phyloP scores from a whole-genome alignment of 2,113 vertebrate genomes.

The Salminus brasiliensis region DNA sequence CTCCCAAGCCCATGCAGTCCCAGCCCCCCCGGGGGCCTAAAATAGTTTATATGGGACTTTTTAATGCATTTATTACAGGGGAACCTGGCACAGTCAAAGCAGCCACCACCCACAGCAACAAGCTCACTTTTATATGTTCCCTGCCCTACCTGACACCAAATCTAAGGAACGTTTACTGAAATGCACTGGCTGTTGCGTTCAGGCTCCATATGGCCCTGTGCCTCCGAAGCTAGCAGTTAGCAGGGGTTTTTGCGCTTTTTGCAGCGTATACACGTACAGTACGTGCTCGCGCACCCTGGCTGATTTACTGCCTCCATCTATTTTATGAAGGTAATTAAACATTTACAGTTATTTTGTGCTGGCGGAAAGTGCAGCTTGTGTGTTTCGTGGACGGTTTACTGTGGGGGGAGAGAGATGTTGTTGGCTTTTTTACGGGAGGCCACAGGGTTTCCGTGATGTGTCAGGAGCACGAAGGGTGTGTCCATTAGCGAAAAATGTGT shows the following conservation, averaged over 20 bases:
- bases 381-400: conserved; percentile 60
- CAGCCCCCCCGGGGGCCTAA: conserved; percentile 63
- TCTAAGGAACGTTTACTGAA: conserved; percentile 41
- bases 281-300: conserved; percentile 32
- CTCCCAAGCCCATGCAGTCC: conserved; percentile 36
- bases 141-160: conserved; percentile 51
- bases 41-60: conserved; percentile 74
- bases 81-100: conserved; percentile 58
- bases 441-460: conserved; percentile 72
- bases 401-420: conserved; percentile 67
- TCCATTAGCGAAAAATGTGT: conserved; percentile 46
- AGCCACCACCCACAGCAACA: conserved; percentile 45
- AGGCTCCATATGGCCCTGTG: neutral
- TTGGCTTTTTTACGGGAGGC: conserved; percentile 72
- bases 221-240: neutral
- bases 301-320: conserved; percentile 70
- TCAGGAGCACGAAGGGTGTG: conserved; percentile 68
- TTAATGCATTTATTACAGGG: conserved; percentile 72
- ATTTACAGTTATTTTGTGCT: conserved; percentile 68
- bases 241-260: conserved; percentile 38
- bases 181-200: conserved; percentile 49
- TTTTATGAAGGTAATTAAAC: conserved; percentile 78
- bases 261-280: conserved; percentile 43
- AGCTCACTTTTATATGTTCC: conserved; percentile 42
- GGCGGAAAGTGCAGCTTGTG: conserved; percentile 71